Percentiles rank a stretch among this genome's conserved stretches.
These are phyloP conservation scores for Bungarus multicinctus DNA, from an alignment of 2,113 vertebrate species.

Conservation along the genomic window DNA sequence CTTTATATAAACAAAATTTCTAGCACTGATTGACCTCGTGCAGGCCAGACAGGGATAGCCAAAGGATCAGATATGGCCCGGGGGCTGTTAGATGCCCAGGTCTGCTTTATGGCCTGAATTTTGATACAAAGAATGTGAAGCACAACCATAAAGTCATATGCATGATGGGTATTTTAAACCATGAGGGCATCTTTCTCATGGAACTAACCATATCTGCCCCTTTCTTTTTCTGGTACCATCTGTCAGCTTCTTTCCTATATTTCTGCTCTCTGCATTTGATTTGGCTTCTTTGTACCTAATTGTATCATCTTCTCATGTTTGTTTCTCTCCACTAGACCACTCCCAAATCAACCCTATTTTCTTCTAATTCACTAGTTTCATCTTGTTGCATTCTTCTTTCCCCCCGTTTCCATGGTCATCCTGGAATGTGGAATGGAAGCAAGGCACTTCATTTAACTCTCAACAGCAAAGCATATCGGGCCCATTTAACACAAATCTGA, in stretches of 20 bases:
- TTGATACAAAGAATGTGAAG: neutral
- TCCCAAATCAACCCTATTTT: neutral
- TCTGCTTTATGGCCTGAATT: neutral
- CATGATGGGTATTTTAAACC: neutral
- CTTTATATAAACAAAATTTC: no score
- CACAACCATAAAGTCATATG: neutral
- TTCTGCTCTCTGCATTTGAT: neutral
- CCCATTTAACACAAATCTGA: neutral
- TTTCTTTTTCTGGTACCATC: neutral
- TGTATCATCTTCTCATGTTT: neutral
- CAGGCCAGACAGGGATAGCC: no score
- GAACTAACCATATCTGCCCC: neutral
- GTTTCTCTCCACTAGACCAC: neutral
- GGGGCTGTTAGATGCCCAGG: no score
- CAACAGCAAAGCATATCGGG: neutral
- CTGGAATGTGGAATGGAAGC: neutral
- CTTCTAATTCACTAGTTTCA: neutral
- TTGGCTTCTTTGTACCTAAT: neutral
- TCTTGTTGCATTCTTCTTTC: neutral
- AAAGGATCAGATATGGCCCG: no score
- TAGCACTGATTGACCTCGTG: no score
- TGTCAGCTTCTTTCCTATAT: neutral
- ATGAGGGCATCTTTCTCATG: neutral
- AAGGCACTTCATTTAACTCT: neutral
- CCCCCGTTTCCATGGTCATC: neutral